phyloP scores from a whole-genome alignment of 2,888 invertebrate species.

The Pteria penguin region DNA sequence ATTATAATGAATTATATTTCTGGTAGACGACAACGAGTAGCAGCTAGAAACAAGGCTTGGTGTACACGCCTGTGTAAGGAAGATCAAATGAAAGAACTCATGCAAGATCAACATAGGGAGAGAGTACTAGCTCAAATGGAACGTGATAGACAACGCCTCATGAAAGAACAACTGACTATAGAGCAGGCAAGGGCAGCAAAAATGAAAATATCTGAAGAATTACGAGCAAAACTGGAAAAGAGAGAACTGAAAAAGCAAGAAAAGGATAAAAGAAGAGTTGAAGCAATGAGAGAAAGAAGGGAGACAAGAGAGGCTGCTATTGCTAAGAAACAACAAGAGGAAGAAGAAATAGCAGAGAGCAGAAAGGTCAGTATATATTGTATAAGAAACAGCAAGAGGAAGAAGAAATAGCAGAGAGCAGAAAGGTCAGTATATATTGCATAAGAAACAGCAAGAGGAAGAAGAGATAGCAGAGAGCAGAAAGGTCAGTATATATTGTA shows the following conservation, averaged over 20 bases:
- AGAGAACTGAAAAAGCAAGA: constrained; percentile 59
- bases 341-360: constrained; percentile 47
- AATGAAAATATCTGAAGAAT: constrained; percentile 56
- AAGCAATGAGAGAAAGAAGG: constrained; percentile 61
- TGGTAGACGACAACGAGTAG: constrained; percentile 58
- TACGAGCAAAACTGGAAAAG: constrained; percentile 59
- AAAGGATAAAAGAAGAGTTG: constrained; percentile 61
- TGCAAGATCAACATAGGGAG: constrained; percentile 71
- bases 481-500: too few species aligned
- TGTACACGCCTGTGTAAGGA: constrained; percentile 57
- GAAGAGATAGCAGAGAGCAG: too few species aligned
- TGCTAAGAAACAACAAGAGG: constrained; percentile 50
- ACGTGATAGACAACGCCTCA: constrained; percentile 63
- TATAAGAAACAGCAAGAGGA: too few species aligned
- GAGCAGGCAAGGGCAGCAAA: constrained; percentile 66
- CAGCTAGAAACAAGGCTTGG: constrained; percentile 61
- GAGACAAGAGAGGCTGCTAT: constrained; percentile 63
- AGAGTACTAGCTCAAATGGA: constrained; percentile 66
- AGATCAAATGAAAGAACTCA: constrained; percentile 63
- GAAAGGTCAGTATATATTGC: too few species aligned
- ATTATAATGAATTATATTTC: too few species aligned
- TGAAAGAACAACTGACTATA: constrained; percentile 62
- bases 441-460: too few species aligned
- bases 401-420: too few species aligned
- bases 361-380: constrained; percentile 60